Evolutionary conservation across 1,140 invertebrate genomes (phyloP).

Genomic region (Drosophila serrata): DNA sequence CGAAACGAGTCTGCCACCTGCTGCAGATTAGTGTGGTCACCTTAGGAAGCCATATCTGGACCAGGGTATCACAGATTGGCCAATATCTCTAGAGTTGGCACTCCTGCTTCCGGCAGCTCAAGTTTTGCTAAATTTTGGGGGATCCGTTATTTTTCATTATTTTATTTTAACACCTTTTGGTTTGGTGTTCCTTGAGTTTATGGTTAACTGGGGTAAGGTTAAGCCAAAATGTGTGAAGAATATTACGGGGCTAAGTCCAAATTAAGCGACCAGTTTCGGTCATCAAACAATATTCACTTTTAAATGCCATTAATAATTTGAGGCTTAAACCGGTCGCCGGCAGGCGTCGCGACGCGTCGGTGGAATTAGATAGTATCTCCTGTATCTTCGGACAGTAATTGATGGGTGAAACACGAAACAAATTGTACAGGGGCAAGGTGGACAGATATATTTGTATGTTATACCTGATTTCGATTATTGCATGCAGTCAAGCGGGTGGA

Average conservation of each 20-base stretch:
- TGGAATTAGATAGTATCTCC: constrained; percentile 34
- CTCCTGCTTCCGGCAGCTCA: constrained; percentile 16
- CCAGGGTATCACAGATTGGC: constrained; percentile 25
- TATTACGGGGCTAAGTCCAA: constrained; percentile 12
- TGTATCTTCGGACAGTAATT: constrained; percentile 28
- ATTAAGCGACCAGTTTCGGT: constrained; percentile 9
- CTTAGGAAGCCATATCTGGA: constrained; percentile 10
- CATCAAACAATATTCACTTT: constrained; percentile 17
- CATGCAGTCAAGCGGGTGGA: constrained; percentile 10
- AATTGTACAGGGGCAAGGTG: constrained; percentile 37
- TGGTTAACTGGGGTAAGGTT: constrained; percentile 27
- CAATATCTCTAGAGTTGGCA: constrained; percentile 3
- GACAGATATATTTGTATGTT: constrained; percentile 20
- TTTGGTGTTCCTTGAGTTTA: neutral
- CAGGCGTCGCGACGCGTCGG: constrained; percentile 31
- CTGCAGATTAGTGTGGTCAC: constrained; percentile 27
- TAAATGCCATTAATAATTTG: constrained; percentile 40
- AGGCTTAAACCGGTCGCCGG: constrained; percentile 23
- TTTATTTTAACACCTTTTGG: constrained; percentile 19
- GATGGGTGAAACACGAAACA: constrained; percentile 40
- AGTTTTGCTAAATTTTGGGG: constrained; percentile 13
- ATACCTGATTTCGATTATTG: constrained; percentile 10
- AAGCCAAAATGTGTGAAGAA: constrained; percentile 15
- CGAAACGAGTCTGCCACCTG: constrained; percentile 25
- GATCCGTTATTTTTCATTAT: constrained; percentile 1